Conservation (phyloP, 2,113 vertebrate species). For the Melanocharis versteri region DNA sequence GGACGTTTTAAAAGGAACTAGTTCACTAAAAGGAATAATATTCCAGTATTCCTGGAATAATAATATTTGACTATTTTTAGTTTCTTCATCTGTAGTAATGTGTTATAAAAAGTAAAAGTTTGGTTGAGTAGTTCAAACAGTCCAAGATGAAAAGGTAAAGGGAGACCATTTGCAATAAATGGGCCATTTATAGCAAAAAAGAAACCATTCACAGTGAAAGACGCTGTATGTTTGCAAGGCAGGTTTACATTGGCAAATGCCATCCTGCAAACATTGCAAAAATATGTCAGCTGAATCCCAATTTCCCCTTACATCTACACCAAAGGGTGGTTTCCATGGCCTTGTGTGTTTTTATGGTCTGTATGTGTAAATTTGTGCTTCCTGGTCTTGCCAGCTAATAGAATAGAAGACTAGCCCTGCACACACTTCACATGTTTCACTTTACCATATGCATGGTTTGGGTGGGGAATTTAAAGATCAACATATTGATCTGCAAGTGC, state of each 20-base stretch:
- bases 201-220: not conserved
- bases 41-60: not conserved
- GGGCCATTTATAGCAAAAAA: conserved; percentile 24
- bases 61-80: not conserved
- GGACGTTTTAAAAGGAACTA: not conserved
- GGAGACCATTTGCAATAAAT: not conserved
- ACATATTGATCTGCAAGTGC: not conserved
- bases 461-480: not conserved
- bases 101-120: not conserved
- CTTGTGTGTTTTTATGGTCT: not conserved
- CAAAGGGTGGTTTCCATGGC: not conserved
- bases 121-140: not conserved
- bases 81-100: not conserved
- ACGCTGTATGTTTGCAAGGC: not conserved
- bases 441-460: not conserved
- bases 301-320: not conserved
- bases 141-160: not conserved
- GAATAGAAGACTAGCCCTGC: not conserved
- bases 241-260: conserved; percentile 25
- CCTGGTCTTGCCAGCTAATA: not conserved
- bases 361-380: not conserved
- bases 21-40: not conserved
- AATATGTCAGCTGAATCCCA: not conserved
- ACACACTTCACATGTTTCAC: not conserved
- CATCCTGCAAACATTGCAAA: not conserved